Base-by-base conservation (phyloP, 2,113 vertebrate species). In the Urocolius indicus region DNA sequence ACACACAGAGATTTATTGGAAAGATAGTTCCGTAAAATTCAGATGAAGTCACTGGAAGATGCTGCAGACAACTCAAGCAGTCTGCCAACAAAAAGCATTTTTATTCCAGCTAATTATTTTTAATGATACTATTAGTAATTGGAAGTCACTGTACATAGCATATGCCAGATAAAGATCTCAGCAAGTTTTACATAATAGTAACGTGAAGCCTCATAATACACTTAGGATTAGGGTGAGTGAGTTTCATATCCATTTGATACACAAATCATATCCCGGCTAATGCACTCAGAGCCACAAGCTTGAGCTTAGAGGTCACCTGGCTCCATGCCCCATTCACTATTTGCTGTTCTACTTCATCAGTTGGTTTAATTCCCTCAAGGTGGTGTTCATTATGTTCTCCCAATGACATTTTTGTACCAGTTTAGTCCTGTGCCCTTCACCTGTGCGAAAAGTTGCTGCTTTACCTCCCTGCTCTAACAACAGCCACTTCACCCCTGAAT, bases 71-170 rank as follows among this genome's bases (percentile, higher is more conserved):
- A 71, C 49, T 95, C 77, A 4, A 94, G 79, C 7, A 30, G 63
- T 58, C 83, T 91, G 93, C 77, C 91, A 95, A 75, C 90, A 92
- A 55, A 95, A 84, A 71, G 34, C 75, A 52, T 87, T 96, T 93
- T 75, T 92, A 79, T 90, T 93, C 83, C 65, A 81, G 57, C 77
- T 93, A 91, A 94, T 95, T 95, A 89, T 94, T 97, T 96, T 92
- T 97, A 95, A 94, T 94, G 84, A 81, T 74, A 41, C 81, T 83
- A 61, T 91, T 94, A 94, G 93, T 83, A 77, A 69, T 72, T 88
- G 75, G 91, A 93, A 45, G 75, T 86, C 19, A 4, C 54, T 61
- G 49, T 87, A 81, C 27, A 30, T 55, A 84, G 68, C 61, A 58
- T 38, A 43, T 29, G 87, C 17, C 66, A 82, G 49, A 75, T 76